Conservation (phyloP, 2,113 vertebrate genomes). For the Cyphomyrus plagiostoma region DNA sequence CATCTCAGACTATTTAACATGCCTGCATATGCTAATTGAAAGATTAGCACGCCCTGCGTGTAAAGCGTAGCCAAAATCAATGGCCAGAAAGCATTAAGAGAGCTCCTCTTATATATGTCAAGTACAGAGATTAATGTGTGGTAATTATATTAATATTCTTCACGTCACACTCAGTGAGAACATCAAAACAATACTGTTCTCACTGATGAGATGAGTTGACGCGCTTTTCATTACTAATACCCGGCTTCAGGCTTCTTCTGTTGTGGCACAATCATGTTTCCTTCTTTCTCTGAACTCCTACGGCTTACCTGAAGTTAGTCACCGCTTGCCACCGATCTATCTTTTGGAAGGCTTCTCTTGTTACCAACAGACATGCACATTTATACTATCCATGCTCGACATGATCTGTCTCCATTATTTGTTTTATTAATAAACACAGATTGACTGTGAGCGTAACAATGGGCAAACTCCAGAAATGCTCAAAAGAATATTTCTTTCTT, state of each 20-base stretch:
- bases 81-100: neutral
- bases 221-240: constrained; percentile 59
- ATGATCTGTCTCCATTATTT: neutral
- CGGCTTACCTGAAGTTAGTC: constrained; percentile 72
- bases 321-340: constrained; percentile 40
- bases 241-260: constrained; percentile 56
- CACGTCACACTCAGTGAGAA: constrained; percentile 62
- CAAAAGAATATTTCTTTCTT: constrained; percentile 28
- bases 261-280: constrained; percentile 56
- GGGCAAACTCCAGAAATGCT: neutral
- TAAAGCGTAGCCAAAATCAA: neutral
- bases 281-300: constrained; percentile 66
- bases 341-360: neutral
- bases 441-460: neutral
- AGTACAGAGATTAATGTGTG: constrained; percentile 62
- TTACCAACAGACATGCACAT: neutral
- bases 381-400: neutral
- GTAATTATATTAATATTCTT: constrained; percentile 68
- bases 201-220: constrained; percentile 70
- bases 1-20: neutral
- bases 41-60: neutral
- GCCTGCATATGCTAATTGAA: neutral
- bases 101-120: constrained; percentile 22
- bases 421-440: neutral
- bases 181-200: constrained; percentile 62